These are phyloP conservation scores for Creontiades dilutus DNA, from an alignment of 2,888 invertebrate species.

Conservation along the genomic window DNA sequence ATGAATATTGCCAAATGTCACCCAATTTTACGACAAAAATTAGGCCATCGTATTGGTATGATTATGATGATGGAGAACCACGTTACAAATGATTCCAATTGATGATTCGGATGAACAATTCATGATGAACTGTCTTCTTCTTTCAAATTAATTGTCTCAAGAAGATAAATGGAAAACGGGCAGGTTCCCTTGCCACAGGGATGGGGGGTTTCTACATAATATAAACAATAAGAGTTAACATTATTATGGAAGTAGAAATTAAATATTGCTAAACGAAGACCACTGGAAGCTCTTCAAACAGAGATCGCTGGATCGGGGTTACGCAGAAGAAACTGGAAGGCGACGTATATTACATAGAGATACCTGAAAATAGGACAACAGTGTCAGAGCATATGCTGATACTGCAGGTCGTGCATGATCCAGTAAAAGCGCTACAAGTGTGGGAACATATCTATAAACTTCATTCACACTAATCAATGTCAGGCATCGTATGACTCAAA, in stretches of 20 bases:
- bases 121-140: not conserved
- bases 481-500: no score
- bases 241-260: conserved; percentile 49
- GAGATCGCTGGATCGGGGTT: conserved; percentile 73
- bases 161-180: conserved; percentile 60
- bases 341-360: conserved; percentile 74
- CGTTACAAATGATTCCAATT: not conserved
- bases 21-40: not conserved
- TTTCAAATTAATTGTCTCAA: conserved; percentile 46
- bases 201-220: conserved; percentile 12
- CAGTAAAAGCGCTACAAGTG: no score
- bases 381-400: no score
- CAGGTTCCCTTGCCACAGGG: not conserved
- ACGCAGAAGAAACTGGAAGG: conserved; percentile 74
- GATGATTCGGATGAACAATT: not conserved
- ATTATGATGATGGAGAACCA: not conserved
- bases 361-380: conserved; percentile 56
- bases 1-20: conserved; percentile 3
- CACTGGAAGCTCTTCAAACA: conserved; percentile 72
- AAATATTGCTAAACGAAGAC: conserved; percentile 65
- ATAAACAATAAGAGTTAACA: conserved; percentile 56
- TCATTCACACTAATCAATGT: no score
- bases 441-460: no score
- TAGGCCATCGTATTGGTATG: conserved; percentile 12
- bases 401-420: no score